A percentile compares a stretch with the other conserved stretches of the same genome.
Conservation (phyloP, 1,140 invertebrate genomes). For the Aphaenogaster floridana region DNA sequence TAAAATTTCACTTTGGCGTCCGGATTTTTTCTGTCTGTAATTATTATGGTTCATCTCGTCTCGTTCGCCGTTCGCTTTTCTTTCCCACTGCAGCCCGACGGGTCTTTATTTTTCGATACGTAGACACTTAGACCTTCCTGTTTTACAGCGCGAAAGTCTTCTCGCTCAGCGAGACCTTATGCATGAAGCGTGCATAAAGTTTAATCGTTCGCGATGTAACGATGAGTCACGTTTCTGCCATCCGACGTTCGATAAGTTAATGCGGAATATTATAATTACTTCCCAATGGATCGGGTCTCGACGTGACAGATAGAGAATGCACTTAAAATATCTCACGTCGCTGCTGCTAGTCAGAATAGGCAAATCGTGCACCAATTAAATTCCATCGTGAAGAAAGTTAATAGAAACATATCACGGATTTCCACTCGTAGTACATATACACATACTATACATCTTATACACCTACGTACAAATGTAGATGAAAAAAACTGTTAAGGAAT, state of each 20-base stretch:
- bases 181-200: conserved; percentile 29
- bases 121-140: conserved; percentile 23
- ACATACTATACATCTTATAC: background rate
- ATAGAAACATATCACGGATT: conserved; percentile 21
- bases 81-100: background rate
- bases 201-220: conserved; percentile 46
- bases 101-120: conserved; percentile 28
- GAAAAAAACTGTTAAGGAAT: conserved; percentile 11
- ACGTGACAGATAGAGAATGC: conserved; percentile 19
- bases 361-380: conserved; percentile 37
- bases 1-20: conserved; percentile 54
- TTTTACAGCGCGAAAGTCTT: conserved; percentile 31
- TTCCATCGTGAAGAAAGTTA: conserved; percentile 36
- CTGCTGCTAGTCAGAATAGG: background rate
- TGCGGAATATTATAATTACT: conserved; percentile 43
- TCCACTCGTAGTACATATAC: background rate
- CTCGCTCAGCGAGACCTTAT: conserved; percentile 24
- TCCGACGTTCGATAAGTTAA: conserved; percentile 17
- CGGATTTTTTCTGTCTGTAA: conserved; percentile 40
- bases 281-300: conserved; percentile 28
- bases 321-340: conserved; percentile 31
- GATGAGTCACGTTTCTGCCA: conserved; percentile 58
- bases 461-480: background rate
- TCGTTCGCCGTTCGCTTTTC: conserved; percentile 13
- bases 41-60: conserved; percentile 46